Base-by-base conservation (phyloP, 1,140 invertebrate genomes). In the Mylabris phalerata region DNA sequence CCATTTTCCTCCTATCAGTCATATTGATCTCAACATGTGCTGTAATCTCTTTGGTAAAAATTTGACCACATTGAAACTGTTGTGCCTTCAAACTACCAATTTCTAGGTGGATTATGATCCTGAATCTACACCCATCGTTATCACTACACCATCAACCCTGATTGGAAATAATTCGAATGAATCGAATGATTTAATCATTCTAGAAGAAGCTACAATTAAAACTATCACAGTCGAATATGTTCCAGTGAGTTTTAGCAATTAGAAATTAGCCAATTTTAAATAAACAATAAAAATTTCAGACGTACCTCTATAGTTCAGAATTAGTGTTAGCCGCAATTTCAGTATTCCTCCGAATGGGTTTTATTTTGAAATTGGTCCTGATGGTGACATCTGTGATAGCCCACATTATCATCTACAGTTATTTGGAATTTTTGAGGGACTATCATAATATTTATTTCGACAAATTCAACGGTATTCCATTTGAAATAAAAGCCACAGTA, bases 271-370 rank as follows among this genome's bases (percentile, higher is more conserved):
- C 6, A 26, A 6, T 13, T 47, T 19, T 19, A 19, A 59, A 39
- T 13, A 7, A 19, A 9, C 9, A 5, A 49, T 38, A 50, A 42
- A 40, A 11, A 42, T 78, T 79, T 40, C 77, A 90, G 88, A 85
- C 88, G 5, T 93, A 89, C 69, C 68, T 92, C 0, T 86, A 89
- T 70, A 89, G 88, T 60, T 86, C 89, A 44, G 85, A 88, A 26
- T 76, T 94, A 27, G 84, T 85, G 0, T 67, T 95, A 44, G 80
- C 88, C 0, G 82, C 85, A 0, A 88, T 92, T 61, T 93, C 89
- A 46, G 84, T 92, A 9, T 93, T 95, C 74, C 78, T 95, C 4
- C 80, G 88, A 48, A 82, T 92, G 5, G 89, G 87, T 26, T 93
- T 92, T 66, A 75, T 93, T 3, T 73, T 95, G 4, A 96, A 95